Evolutionary conservation across 1,140 invertebrate genomes (phyloP).

Genomic region (Panagrolaimus sp.): DNA sequence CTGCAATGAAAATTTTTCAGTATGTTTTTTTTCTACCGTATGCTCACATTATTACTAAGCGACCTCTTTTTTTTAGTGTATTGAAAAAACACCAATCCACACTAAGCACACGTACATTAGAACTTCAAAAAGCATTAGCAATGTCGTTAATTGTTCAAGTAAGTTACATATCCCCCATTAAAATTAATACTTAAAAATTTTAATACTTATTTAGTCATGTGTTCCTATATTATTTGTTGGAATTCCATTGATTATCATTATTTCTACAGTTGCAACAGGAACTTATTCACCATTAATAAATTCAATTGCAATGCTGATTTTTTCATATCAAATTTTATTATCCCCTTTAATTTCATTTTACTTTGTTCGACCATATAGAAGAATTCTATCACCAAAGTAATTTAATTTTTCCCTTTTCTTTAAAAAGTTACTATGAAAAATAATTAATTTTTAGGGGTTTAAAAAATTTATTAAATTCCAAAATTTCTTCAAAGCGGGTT

Average conservation of each 20-base stretch:
- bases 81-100: constrained; percentile 4
- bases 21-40: background rate
- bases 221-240: constrained; percentile 20
- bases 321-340: constrained; percentile 19
- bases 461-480: no score
- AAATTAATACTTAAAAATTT: background rate
- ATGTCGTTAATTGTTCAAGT: constrained; percentile 17
- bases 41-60: background rate
- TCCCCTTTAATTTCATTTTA: constrained; percentile 21
- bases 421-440: no score
- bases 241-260: constrained; percentile 17
- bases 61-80: constrained; percentile 4
- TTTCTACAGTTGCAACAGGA: constrained; percentile 12
- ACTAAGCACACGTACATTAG: constrained; percentile 16
- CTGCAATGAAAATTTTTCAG: constrained; percentile 16
- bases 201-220: constrained; percentile 13
- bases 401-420: background rate
- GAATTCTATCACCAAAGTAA: constrained; percentile 9
- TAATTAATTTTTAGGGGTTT: no score
- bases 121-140: constrained; percentile 16
- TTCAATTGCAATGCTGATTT: constrained; percentile 19
- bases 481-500: no score
- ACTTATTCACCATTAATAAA: constrained; percentile 17
- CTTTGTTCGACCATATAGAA: constrained; percentile 19
- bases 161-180: no score